Conservation (phyloP, 2,113 vertebrate genomes). For the Thunnus maccoyii region DNA sequence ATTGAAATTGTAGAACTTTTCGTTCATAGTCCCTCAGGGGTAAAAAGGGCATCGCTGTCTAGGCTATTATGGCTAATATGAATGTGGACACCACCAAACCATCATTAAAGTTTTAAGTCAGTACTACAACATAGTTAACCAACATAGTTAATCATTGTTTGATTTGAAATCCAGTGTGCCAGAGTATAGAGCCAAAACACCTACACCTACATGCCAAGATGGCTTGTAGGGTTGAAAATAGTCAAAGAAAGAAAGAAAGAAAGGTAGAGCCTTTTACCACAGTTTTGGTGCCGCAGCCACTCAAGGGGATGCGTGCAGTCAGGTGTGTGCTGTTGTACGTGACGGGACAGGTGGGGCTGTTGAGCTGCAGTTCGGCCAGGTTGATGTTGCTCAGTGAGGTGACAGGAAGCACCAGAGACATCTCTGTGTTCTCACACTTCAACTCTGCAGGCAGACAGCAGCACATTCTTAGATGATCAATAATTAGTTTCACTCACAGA, state of each 20-base stretch:
- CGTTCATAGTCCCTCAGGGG: too few relatives aligned
- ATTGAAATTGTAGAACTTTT: too few relatives aligned
- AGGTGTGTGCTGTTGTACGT: slow-evolving; percentile 78
- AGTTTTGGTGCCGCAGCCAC: slow-evolving; percentile 78
- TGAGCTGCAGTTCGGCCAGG: slow-evolving; percentile 76
- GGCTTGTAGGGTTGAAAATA: background rate
- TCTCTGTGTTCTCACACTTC: slow-evolving; percentile 67
- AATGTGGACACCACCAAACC: too few relatives aligned
- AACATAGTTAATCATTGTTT: too few relatives aligned
- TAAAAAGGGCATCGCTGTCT: too few relatives aligned
- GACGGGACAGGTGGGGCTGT: slow-evolving; percentile 78
- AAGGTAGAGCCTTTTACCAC: slow-evolving; percentile 66
- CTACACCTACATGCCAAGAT: background rate
- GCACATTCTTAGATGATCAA: background rate
- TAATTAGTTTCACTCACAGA: background rate
- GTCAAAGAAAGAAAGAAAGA: background rate
- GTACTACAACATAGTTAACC: too few relatives aligned
- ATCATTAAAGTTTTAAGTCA: too few relatives aligned
- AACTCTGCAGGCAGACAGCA: slow-evolving; percentile 67
- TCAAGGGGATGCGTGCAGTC: slow-evolving; percentile 67
- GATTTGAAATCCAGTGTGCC: too few relatives aligned
- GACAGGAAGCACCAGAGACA: slow-evolving; percentile 78
- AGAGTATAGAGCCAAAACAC: too few relatives aligned
- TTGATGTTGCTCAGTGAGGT: slow-evolving; percentile 61
- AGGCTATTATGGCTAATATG: too few relatives aligned